A percentile compares a stretch with the other conserved stretches of the same genome.
phyloP scores from a whole-genome alignment of 1,140 invertebrate genomes.

The Trypoxylus dichotomus region DNA sequence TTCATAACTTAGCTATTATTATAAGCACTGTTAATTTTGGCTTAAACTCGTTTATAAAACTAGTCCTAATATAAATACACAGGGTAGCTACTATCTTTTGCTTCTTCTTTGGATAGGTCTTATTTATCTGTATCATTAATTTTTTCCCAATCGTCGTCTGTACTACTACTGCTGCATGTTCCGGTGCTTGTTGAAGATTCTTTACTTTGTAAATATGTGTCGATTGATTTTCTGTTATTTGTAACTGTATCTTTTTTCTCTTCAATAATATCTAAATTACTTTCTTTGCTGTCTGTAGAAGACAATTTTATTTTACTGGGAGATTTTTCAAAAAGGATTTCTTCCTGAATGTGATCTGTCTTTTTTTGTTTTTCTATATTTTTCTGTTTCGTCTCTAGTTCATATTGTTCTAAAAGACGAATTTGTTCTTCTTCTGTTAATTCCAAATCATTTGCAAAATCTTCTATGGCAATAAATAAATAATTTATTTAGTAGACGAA shows the following conservation, averaged over 20 bases:
- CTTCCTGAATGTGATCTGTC: constrained; percentile 30
- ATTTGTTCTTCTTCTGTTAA: constrained; percentile 64
- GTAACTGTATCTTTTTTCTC: constrained; percentile 33
- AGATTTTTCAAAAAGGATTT: constrained; percentile 35
- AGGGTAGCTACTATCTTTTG: background rate
- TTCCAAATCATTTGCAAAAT: constrained; percentile 61
- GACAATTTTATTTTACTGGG: constrained; percentile 29
- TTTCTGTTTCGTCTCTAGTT: constrained; percentile 52
- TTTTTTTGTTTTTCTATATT: background rate
- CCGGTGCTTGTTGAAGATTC: constrained; percentile 43
- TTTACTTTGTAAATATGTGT: background rate
- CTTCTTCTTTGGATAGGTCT: background rate
- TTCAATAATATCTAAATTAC: background rate
- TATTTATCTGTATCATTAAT: constrained; percentile 33
- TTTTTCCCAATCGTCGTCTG: constrained; percentile 53
- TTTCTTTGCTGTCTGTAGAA: constrained; percentile 4
- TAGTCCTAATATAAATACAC: background rate
- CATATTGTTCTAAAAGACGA: constrained; percentile 62
- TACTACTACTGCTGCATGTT: constrained; percentile 46
- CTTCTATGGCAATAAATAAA: constrained; percentile 54
- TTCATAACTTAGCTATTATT: no score
- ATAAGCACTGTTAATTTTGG: no score
- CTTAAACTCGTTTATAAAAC: no score
- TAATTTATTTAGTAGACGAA: background rate
- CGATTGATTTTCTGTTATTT: background rate